phyloP scores from a whole-genome alignment of 1,140 invertebrate species.

The Drosophila pandora region DNA sequence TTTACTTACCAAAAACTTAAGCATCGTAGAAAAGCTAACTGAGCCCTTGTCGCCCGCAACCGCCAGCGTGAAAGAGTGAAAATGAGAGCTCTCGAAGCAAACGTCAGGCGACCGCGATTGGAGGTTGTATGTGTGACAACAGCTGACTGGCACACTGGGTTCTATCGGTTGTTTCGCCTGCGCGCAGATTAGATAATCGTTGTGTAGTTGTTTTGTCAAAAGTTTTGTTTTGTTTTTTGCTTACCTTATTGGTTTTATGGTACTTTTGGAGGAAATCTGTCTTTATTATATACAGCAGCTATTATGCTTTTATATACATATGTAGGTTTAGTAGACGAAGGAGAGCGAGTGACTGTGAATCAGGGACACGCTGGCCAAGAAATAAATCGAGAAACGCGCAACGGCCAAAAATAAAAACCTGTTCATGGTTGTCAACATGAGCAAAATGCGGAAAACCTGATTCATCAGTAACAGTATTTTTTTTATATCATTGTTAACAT shows the following conservation, averaged over 20 bases:
- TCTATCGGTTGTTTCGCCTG: conserved; percentile 2
- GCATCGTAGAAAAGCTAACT: conserved; percentile 58
- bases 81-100: conserved; percentile 31
- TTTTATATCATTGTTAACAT: neutral
- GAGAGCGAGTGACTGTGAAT: neutral
- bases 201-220: neutral
- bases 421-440: conserved; percentile 15
- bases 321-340: neutral
- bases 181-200: conserved; percentile 41
- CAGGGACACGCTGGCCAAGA: neutral
- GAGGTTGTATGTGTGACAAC: conserved; percentile 41
- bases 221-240: neutral
- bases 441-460: neutral
- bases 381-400: neutral
- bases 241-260: neutral
- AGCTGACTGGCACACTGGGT: conserved; percentile 59
- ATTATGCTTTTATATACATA: neutral
- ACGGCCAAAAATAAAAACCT: conserved; percentile 51
- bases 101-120: conserved; percentile 25
- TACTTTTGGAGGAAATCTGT: neutral
- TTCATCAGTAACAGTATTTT: neutral
- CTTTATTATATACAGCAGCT: neutral
- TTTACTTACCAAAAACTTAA: conserved; percentile 68
- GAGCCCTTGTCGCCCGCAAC: conserved; percentile 48
- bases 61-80: conserved; percentile 55